Percentiles rank a stretch among this genome's conserved stretches.
phyloP scores from a whole-genome alignment of 2,888 invertebrate genomes.

The Luperina nickerlii region DNA sequence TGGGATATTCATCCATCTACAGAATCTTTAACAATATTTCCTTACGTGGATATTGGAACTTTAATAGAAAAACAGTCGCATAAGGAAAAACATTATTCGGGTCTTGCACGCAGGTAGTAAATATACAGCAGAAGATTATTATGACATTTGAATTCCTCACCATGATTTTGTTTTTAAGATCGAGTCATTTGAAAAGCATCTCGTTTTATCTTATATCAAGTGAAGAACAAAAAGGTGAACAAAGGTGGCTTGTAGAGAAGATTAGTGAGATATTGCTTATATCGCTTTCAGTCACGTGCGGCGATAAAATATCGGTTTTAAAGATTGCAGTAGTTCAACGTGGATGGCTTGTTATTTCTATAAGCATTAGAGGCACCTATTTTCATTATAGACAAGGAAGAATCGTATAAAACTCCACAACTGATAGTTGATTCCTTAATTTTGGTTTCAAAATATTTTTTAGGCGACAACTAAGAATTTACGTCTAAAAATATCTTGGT shows the following conservation, averaged over 20 bases:
- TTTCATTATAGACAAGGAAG: neutral
- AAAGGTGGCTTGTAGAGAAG: constrained; percentile 12
- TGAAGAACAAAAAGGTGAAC: too few species aligned
- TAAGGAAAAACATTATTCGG: constrained; percentile 11
- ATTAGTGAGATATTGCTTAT: constrained; percentile 6
- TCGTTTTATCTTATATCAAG: constrained; percentile 13
- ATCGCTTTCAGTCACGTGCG: constrained; percentile 25
- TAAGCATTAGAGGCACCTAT: neutral
- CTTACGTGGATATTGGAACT: constrained; percentile 7
- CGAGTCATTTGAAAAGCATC: constrained; percentile 8
- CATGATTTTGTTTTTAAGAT: constrained; percentile 8
- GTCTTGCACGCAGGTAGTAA: constrained; percentile 2
- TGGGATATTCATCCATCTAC: too few species aligned
- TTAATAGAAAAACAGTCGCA: neutral
- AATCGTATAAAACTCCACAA: too few species aligned
- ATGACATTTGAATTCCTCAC: constrained; percentile 24
- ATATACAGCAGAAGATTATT: constrained; percentile 22
- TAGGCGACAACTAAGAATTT: neutral
- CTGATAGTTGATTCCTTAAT: too few species aligned
- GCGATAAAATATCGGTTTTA: constrained; percentile 30
- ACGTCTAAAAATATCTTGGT: neutral
- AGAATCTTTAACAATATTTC: constrained; percentile 5
- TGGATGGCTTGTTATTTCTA: constrained; percentile 9
- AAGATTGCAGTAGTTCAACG: constrained; percentile 34
- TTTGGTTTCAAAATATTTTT: neutral